Evolutionary conservation across 2,113 vertebrate species (phyloP), one percentile per base, ranked within the genome.

Genomic region (Sporophila hypoxantha): DNA sequence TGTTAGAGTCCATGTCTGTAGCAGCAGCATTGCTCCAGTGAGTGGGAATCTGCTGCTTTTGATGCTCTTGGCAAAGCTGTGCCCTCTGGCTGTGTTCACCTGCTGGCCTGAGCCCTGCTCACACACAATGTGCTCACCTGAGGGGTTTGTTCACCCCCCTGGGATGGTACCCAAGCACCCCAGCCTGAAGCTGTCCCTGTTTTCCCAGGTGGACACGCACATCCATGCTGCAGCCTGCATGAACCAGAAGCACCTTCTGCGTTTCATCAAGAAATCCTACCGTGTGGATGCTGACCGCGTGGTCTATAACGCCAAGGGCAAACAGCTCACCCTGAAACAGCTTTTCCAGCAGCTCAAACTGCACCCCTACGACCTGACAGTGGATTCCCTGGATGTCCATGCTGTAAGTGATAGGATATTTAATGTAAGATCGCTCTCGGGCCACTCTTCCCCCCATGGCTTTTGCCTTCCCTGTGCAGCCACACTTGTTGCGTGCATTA

Each of bases 231-330:
- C 99, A 14, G 99, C 99, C 94, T 99, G 99, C 96, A 99, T 99
- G 99, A 99, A 99, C 97, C 99, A 99, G 97, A 99, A 99, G 92
- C 99, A 99, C 73, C 97, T 99, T n/a, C 98, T 99, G 89, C 98
- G 98, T 87, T 99, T 99, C 88, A 99, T 99, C 96, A 99, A 99
- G 97, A 98, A 95, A 85, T 98, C 99, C 2, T 99, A 99, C 82
- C 83, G 95, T 0, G 68, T 97, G 34, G 98, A 99, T 27, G 95
- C 98, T 0, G 97, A 99, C 29, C 97, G 99, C 2, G 93, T 99
- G 8, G 98, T 99, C 94, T 97, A 97, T 17, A 93, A 96, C 0
- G 50, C 97, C 41, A 97, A 98, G 37, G 98, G 97, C 59, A 97
- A 96, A 69, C 97, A 97, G 76, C 91, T 99, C 92, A 99, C 98